A percentile compares a stretch with the other conserved stretches of the same genome.
phyloP scores from a whole-genome alignment of 2,888 invertebrate genomes.

The Helicoverpa assulta region DNA sequence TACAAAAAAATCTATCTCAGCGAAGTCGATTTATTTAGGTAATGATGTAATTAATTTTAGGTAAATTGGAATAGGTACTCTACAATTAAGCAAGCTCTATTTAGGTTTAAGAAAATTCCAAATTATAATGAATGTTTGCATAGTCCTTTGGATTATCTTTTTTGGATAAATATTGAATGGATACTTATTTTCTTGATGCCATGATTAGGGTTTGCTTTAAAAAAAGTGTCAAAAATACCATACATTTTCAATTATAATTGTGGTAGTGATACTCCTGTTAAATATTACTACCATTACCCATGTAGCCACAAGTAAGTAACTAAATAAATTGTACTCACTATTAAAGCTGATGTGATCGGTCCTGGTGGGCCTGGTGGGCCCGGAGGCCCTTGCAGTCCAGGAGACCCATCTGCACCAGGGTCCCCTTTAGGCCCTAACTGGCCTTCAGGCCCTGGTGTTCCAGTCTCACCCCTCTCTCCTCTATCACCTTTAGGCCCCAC shows the following conservation, averaged over 20 bases:
- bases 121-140: not conserved
- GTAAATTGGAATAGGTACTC: conserved; percentile 1
- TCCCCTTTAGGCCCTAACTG: conserved; percentile 94
- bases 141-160: not conserved
- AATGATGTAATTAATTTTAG: conserved; percentile 32
- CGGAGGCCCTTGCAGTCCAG: conserved; percentile 92
- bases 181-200: not conserved
- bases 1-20: conserved; percentile 4
- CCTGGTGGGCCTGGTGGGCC: conserved; percentile 92
- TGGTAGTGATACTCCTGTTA: not conserved
- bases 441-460: conserved; percentile 92
- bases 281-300: too few relatives aligned
- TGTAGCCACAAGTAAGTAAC: too few relatives aligned
- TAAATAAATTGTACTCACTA: conserved; percentile 68
- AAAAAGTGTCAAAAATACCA: too few relatives aligned
- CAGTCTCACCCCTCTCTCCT: conserved; percentile 93
- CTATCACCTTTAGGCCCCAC: conserved; percentile 91
- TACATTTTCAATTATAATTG: too few relatives aligned
- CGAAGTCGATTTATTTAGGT: conserved; percentile 26
- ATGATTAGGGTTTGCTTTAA: not conserved
- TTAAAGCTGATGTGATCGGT: conserved; percentile 71
- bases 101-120: not conserved
- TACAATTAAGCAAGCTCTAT: conserved; percentile 1
- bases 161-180: not conserved
- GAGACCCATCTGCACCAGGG: conserved; percentile 92